A percentile compares a stretch with the other conserved stretches of the same genome.
phyloP scores from a whole-genome alignment of 2,113 vertebrate species.

The Trogon melanurus region DNA sequence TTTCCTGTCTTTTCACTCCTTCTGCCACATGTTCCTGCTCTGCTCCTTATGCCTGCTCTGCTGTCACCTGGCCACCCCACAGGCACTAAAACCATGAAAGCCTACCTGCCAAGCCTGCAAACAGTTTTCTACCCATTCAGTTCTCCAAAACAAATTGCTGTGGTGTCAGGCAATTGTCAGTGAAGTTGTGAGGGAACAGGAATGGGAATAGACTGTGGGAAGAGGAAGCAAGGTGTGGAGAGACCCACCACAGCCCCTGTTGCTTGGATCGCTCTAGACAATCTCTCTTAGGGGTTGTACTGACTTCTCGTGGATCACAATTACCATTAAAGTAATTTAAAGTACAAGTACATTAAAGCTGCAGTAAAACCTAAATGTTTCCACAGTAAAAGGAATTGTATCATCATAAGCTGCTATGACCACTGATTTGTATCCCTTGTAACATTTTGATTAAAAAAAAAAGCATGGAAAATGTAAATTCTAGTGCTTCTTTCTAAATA shows the following conservation, averaged over 20 bases:
- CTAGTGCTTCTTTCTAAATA: neutral
- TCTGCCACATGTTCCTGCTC: neutral
- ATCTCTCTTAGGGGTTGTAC: neutral
- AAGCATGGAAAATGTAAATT: neutral
- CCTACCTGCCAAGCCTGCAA: neutral
- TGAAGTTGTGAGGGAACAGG: accelerated
- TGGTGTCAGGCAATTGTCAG: neutral
- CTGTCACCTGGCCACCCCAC: neutral
- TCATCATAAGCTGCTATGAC: neutral
- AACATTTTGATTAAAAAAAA: neutral
- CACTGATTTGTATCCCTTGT: neutral
- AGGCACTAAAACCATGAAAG: neutral
- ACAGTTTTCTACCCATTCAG: neutral
- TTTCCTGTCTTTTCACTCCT: neutral
- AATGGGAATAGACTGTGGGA: neutral
- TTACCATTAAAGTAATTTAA: neutral
- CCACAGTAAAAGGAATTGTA: neutral
- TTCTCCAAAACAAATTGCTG: neutral
- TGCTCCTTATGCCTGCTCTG: neutral
- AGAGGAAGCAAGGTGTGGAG: neutral
- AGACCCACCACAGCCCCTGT: neutral
- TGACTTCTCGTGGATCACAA: neutral
- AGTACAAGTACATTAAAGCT: neutral
- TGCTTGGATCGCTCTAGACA: neutral
- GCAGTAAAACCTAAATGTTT: neutral